A percentile compares a stretch with the other conserved stretches of the same genome.
phyloP scores from a whole-genome alignment of 1,140 invertebrate species.

The Hycleus cichorii region DNA sequence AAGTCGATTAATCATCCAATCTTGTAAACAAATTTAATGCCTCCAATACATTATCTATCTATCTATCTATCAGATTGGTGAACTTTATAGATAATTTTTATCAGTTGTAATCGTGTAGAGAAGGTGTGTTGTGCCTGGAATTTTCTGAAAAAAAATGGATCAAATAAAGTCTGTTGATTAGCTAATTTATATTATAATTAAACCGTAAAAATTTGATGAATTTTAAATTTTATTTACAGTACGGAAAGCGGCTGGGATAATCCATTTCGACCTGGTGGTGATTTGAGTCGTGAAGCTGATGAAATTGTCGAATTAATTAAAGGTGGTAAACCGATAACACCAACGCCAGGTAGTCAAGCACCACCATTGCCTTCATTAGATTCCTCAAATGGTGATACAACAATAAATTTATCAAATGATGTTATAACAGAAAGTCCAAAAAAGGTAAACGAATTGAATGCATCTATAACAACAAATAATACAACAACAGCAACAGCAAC shows the following conservation, averaged over 20 bases:
- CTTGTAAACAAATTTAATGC: too few relatives aligned
- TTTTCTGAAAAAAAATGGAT: too few relatives aligned
- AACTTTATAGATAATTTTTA: too few relatives aligned
- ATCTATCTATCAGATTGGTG: too few relatives aligned
- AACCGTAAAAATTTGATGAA: too few relatives aligned
- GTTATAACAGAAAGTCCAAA: conserved; percentile 24
- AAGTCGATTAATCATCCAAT: background rate
- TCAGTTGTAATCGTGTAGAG: too few relatives aligned
- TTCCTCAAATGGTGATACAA: conserved; percentile 19
- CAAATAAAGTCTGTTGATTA: too few relatives aligned
- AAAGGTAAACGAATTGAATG: conserved; percentile 23
- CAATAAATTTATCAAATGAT: conserved; percentile 19
- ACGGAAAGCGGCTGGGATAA: conserved; percentile 94
- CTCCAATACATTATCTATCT: too few relatives aligned
- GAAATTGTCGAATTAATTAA: conserved; percentile 93
- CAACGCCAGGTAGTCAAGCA: conserved; percentile 43
- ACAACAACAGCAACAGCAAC: conserved; percentile 3
- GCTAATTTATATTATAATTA: too few relatives aligned
- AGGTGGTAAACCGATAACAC: conserved; percentile 77
- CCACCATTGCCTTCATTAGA: conserved; percentile 28
- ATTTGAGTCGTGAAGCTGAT: conserved; percentile 89
- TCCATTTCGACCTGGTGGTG: conserved; percentile 92
- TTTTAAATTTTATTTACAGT: conserved; percentile 50
- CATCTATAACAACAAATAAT: conserved; percentile 14
- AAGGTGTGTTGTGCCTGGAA: too few relatives aligned